A percentile compares a stretch with the other conserved stretches of the same genome.
Conservation (phyloP, 2,797 vertebrate genomes). For the Falco peregrinus region DNA sequence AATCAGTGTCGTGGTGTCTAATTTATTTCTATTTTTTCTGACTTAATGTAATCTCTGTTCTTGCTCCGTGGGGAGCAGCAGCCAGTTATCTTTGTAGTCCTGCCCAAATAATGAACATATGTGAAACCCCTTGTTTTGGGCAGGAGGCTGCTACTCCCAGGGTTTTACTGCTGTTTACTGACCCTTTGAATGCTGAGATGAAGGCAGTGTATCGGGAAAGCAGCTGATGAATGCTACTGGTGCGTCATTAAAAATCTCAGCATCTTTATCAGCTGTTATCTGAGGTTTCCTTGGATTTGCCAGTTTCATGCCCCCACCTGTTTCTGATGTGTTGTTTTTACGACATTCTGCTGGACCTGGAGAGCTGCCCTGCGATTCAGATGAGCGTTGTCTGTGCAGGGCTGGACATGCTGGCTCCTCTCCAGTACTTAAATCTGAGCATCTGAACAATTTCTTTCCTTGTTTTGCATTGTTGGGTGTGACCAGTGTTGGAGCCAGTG, state of each 20-base stretch:
- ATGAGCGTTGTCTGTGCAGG: fast-evolving
- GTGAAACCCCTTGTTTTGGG: constrained; percentile 18
- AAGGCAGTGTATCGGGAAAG: neutral
- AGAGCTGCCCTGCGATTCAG: neutral
- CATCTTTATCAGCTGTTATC: neutral
- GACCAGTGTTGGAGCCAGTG: neutral
- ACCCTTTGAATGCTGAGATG: neutral
- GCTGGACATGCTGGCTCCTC: neutral
- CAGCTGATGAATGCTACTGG: neutral
- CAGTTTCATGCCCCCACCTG: neutral
- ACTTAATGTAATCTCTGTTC: constrained; percentile 41
- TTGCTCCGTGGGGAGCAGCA: constrained; percentile 15
- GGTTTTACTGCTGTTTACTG: neutral
- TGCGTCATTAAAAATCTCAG: constrained; percentile 9
- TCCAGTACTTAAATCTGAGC: neutral
- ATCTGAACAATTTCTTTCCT: neutral
- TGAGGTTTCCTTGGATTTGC: neutral
- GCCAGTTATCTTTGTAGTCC: constrained; percentile 27
- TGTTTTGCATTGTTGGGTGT: neutral
- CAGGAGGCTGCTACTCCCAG: neutral
- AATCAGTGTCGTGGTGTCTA: constrained; percentile 38
- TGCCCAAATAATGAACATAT: neutral
- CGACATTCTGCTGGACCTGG: neutral
- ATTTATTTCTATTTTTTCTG: constrained; percentile 57
- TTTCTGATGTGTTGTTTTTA: neutral